A percentile compares a stretch with the other conserved stretches of the same genome.
phyloP scores from a whole-genome alignment of 2,888 invertebrate species.

The Drosophila diplacantha region DNA sequence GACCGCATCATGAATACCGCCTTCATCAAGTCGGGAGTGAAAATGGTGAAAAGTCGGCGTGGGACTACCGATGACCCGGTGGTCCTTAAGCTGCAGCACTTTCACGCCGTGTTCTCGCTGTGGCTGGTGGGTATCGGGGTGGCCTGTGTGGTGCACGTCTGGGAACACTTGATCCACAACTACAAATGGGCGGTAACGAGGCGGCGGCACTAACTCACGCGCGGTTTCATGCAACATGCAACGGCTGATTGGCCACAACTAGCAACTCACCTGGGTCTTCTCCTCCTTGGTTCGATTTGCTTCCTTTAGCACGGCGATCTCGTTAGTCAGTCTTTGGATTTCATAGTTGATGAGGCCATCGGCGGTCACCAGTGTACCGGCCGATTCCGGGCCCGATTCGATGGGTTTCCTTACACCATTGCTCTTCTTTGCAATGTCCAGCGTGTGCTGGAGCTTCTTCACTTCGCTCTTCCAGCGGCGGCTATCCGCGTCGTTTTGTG shows the following conservation, averaged over 20 bases:
- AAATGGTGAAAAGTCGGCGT: constrained; percentile 41
- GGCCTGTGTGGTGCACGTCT: constrained; percentile 55
- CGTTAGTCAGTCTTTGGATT: constrained; percentile 78
- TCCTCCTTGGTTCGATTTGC: constrained; percentile 83
- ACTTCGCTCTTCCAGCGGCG: constrained; percentile 81
- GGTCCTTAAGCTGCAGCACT: constrained; percentile 71
- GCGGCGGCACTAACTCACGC: constrained; percentile 29
- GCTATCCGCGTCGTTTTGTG: constrained; percentile 81
- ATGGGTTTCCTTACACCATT: constrained; percentile 57
- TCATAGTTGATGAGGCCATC: constrained; percentile 72
- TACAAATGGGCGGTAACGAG: constrained; percentile 50
- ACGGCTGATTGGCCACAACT: constrained; percentile 3
- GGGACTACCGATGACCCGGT: constrained; percentile 60
- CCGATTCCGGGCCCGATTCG: constrained; percentile 48
- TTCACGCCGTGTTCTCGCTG: constrained; percentile 74
- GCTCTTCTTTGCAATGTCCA: constrained; percentile 78
- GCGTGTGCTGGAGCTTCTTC: constrained; percentile 80
- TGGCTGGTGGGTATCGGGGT: constrained; percentile 64
- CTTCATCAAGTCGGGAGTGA: constrained; percentile 64
- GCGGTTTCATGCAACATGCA: constrained; percentile 31
- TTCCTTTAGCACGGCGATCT: constrained; percentile 82
- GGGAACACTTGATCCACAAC: constrained; percentile 56
- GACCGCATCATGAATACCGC: constrained; percentile 65
- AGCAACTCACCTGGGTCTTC: constrained; percentile 80
- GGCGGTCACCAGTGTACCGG: constrained; percentile 51